Percentiles rank a stretch among this genome's conserved stretches.
phyloP scores from a whole-genome alignment of 1,140 invertebrate species.

The Caenorhabditis briggsae region DNA sequence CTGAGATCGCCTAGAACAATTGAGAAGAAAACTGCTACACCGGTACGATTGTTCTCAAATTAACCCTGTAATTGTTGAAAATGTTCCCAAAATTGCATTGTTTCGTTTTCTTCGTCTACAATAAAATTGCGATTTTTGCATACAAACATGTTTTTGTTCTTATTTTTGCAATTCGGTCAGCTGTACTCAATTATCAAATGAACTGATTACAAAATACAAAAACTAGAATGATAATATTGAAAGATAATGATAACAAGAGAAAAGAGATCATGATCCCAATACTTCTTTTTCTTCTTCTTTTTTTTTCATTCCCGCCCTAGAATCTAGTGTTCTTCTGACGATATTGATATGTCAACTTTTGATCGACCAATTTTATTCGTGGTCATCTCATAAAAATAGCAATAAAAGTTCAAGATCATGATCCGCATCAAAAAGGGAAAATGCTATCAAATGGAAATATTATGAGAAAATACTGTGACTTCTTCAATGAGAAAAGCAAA shows the following conservation, averaged over 20 bases:
- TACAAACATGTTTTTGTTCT: neutral
- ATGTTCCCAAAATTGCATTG: neutral
- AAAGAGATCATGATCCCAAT: neutral
- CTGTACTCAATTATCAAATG: neutral
- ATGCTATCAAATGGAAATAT: neutral
- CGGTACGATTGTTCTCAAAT: neutral
- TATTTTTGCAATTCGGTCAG: constrained; percentile 1
- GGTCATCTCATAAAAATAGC: constrained; percentile 2
- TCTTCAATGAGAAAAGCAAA: neutral
- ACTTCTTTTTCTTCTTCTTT: neutral
- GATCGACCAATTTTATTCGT: neutral
- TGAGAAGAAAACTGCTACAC: neutral
- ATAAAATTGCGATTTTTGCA: neutral
- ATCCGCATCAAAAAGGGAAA: neutral
- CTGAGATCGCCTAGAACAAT: neutral
- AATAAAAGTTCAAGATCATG: constrained; percentile 24
- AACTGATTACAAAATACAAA: neutral
- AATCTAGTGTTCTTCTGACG: constrained; percentile 18
- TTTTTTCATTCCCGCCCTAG: neutral
- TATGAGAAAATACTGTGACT: neutral
- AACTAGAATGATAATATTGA: constrained; percentile 3
- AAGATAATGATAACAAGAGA: neutral
- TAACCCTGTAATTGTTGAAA: neutral
- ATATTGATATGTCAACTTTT: constrained; percentile 20
- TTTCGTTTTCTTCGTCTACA: neutral